phyloP scores from a whole-genome alignment of 2,888 invertebrate genomes.

The Rhimphoctona megacephalus region DNA sequence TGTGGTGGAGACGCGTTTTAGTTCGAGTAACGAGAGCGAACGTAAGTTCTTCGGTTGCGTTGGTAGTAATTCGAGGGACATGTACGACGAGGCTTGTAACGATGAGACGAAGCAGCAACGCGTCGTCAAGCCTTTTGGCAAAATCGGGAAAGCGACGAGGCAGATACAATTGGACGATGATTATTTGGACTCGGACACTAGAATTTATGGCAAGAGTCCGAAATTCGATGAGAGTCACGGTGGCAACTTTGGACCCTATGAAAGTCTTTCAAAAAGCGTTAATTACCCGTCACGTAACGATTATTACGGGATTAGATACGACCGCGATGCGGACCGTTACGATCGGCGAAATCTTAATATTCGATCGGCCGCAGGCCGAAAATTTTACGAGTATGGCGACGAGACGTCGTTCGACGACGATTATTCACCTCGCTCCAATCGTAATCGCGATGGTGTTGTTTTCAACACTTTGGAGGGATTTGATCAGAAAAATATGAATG shows the following conservation, averaged over 20 bases:
- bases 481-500: slow-evolving; percentile 73
- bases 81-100: slow-evolving; percentile 76
- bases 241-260: slow-evolving; percentile 68
- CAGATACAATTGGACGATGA: slow-evolving; percentile 82
- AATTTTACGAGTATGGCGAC: slow-evolving; percentile 74
- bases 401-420: slow-evolving; percentile 77
- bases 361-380: slow-evolving; percentile 65
- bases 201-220: slow-evolving; percentile 83
- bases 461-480: slow-evolving; percentile 83
- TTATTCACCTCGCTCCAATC: slow-evolving; percentile 31
- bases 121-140: slow-evolving; percentile 70
- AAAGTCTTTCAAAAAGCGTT: slow-evolving; percentile 64
- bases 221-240: slow-evolving; percentile 82
- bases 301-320: slow-evolving; percentile 48
- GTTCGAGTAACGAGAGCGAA: slow-evolving; percentile 81
- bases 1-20: slow-evolving; percentile 75
- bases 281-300: slow-evolving; percentile 67
- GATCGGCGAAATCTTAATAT: slow-evolving; percentile 75
- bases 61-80: slow-evolving; percentile 75
- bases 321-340: slow-evolving; percentile 62
- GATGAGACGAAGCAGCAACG: slow-evolving; percentile 52
- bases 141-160: slow-evolving; percentile 78
- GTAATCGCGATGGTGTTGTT: slow-evolving; percentile 78
- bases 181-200: slow-evolving; percentile 80
- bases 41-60: slow-evolving; percentile 75